Percentiles rank a stretch among this genome's conserved stretches.
phyloP scores from a whole-genome alignment of 2,113 vertebrate species.

The Ramphastos sulfuratus region DNA sequence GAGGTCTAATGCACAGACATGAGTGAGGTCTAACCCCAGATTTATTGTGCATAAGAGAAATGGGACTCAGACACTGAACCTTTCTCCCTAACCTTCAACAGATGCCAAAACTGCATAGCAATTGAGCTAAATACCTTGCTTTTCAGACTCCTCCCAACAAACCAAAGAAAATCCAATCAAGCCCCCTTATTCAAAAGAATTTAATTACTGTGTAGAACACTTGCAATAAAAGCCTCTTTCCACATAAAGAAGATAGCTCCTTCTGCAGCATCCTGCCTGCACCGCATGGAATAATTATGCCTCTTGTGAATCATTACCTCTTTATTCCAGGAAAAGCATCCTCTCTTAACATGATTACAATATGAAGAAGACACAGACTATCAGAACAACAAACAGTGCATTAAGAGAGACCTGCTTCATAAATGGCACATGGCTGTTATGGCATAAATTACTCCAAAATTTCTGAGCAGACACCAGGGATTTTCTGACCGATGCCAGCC shows the following conservation, averaged over 20 bases:
- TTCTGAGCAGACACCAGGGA: neutral
- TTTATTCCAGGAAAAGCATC: constrained; percentile 51
- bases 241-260: constrained; percentile 41
- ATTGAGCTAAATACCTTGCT: constrained; percentile 47
- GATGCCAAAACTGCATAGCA: constrained; percentile 39
- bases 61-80: constrained; percentile 4
- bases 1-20: too few relatives aligned
- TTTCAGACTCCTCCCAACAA: constrained; percentile 45
- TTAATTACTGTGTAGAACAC: constrained; percentile 62
- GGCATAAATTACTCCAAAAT: constrained; percentile 11
- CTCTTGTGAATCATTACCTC: constrained; percentile 54
- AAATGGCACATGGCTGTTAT: constrained; percentile 33
- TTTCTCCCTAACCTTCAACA: constrained; percentile 9
- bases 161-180: constrained; percentile 46
- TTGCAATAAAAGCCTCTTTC: constrained; percentile 60
- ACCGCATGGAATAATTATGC: constrained; percentile 34
- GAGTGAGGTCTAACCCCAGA: too few relatives aligned
- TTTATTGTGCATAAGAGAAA: neutral
- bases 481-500: neutral
- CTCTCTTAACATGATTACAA: constrained; percentile 40
- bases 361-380: neutral
- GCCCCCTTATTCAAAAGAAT: constrained; percentile 38
- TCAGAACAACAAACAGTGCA: neutral
- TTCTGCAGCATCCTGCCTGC: constrained; percentile 1
- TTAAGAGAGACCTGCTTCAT: neutral